Evolutionary conservation across 2,113 vertebrate genomes (phyloP).

Genomic region (Sebastes fasciatus): DNA sequence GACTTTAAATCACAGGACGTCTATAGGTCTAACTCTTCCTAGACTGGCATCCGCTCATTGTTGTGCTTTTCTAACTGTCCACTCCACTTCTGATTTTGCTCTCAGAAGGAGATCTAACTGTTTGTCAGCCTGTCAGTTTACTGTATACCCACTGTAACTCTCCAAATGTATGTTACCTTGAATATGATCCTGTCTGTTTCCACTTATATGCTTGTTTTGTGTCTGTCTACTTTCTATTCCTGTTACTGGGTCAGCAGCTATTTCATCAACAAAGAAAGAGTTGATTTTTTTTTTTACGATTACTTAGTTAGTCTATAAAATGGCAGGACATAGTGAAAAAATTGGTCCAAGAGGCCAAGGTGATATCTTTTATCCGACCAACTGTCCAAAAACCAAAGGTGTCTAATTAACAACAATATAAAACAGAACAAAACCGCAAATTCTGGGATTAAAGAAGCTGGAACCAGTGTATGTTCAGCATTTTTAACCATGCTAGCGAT

Average conservation of each 20-base stretch:
- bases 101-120: slow-evolving; percentile 15
- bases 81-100: slow-evolving; percentile 44
- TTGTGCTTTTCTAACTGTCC: slow-evolving; percentile 60
- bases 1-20: slow-evolving; percentile 74
- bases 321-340: not conserved
- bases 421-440: not conserved
- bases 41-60: slow-evolving; percentile 66
- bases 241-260: not conserved
- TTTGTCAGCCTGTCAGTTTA: slow-evolving; percentile 52
- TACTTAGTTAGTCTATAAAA: not conserved
- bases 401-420: no score
- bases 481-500: not conserved
- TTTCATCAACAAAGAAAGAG: not conserved
- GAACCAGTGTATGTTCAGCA: not conserved
- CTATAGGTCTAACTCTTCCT: slow-evolving; percentile 62
- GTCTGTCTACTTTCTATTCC: not conserved
- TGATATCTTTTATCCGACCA: not conserved
- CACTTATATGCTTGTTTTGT: not conserved
- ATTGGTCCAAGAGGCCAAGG: not conserved
- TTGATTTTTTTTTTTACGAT: not conserved
- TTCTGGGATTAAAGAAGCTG: not conserved
- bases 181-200: not conserved
- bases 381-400: not conserved
- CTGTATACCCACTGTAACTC: slow-evolving; percentile 27
- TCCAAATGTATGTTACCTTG: not conserved